These are phyloP conservation scores for Macrotis lagotis DNA, from an alignment of 2,113 vertebrate species.

Conservation along the genomic window DNA sequence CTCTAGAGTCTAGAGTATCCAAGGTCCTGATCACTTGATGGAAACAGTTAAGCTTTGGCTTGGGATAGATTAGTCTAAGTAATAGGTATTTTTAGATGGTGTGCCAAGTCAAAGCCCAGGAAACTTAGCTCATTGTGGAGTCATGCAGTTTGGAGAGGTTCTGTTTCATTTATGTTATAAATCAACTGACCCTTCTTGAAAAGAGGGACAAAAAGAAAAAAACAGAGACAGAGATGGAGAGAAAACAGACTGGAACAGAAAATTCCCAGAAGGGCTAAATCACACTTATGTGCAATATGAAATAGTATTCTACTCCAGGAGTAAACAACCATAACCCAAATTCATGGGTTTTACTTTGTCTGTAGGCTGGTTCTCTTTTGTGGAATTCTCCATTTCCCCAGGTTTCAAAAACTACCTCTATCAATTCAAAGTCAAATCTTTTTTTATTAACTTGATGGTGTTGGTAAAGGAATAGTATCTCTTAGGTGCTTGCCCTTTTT, in stretches of 20 bases:
- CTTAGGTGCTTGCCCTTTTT: background rate
- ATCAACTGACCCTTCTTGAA: conserved; percentile 42
- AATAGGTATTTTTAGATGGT: conserved; percentile 2
- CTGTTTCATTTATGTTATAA: conserved; percentile 13
- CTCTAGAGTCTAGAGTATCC: conserved; percentile 9
- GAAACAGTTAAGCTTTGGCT: background rate
- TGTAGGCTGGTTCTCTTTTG: background rate
- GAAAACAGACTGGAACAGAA: background rate
- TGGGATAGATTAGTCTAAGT: conserved; percentile 2
- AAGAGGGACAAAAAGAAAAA: background rate
- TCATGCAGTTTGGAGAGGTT: background rate
- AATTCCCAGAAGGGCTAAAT: background rate
- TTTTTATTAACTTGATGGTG: background rate
- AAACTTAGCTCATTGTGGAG: background rate
- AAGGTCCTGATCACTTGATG: background rate
- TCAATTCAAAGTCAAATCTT: background rate
- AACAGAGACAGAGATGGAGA: conserved; percentile 9
- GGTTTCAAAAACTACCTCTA: background rate
- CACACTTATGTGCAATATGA: background rate
- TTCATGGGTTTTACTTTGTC: background rate
- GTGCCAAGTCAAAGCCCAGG: background rate
- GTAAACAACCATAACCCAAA: background rate
- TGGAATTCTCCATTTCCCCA: background rate
- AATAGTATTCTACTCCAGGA: conserved; percentile 6
- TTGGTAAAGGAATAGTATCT: background rate